Base-by-base conservation (phyloP, 1,140 invertebrate species). In the Spodoptera frugiperda region DNA sequence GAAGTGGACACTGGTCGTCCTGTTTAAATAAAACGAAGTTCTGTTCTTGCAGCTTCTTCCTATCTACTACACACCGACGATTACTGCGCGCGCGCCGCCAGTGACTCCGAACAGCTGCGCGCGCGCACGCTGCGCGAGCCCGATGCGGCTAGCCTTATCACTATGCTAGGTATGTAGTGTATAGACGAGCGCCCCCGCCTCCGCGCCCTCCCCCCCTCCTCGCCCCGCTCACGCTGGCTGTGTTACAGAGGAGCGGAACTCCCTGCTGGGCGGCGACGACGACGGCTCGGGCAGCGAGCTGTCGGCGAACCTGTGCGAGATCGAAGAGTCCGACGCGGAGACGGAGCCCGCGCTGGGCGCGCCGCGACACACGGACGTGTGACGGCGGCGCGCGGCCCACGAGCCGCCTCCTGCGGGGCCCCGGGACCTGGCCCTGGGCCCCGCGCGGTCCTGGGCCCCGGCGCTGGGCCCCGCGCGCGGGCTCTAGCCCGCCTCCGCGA, bases 281-380 rank as follows among this genome's bases (percentile, higher is more conserved):
- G 76, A 95, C 55, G 96, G 95, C 54, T 96, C 96, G 5, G 97
- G 97, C 87, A 98, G 97, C 92, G 97, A 98, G 91, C 95, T 98
- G 65, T 98, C 98, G 19, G 96, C 97, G 21, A 96, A 97, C 93
- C 95, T 98, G 39, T 98, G 98, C 95, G 98, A 98, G 95, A 98
- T 98, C 87, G 98, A 98, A 93, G 98, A 98, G 93, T 97, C 97
- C n/a, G 97, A 98, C 88, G 96, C 95, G 84, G 96, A 97, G 87
- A 78, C 82, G 70, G 82, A 83, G 76, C 17, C 57, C 78, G 77
- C 63, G 78, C 65, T 77, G 59, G 59, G 67, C 15, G 59, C 46
- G 68, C 79, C 88, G 79, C 87, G 88, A 10, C 91, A 92, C 83
- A 91, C 91, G 39, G 91, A 87, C 79, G 93, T 93, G 92, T 94